These are phyloP conservation scores for Lepus oiostolus DNA, from an alignment of 2,797 vertebrate genomes.

Conservation along the genomic window DNA sequence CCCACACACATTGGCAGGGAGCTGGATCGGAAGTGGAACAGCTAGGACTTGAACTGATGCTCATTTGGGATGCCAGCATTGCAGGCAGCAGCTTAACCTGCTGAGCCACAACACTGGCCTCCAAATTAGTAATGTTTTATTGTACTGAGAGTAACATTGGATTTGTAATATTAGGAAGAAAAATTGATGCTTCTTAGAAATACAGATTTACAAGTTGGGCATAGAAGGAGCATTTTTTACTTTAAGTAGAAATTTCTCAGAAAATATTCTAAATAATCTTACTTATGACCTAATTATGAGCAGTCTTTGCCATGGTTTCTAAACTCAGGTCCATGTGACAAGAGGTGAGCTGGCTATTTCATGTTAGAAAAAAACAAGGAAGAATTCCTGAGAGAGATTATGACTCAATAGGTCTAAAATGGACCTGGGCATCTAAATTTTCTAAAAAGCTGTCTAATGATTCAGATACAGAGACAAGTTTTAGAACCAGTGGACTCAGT, in stretches of 20 bases:
- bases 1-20: too few species aligned
- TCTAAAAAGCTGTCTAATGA: constrained; percentile 9
- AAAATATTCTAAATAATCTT: background rate
- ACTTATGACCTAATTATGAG: background rate
- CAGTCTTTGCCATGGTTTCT: constrained; percentile 21
- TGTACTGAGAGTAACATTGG: constrained; percentile 91
- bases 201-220: constrained; percentile 32
- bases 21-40: too few species aligned
- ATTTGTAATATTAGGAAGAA: constrained; percentile 96
- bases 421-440: background rate
- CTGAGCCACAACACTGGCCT: background rate
- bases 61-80: too few species aligned
- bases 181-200: constrained; percentile 72
- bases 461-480: background rate
- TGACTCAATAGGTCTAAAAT: constrained; percentile 35
- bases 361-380: background rate
- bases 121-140: background rate
- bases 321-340: background rate
- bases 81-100: too few species aligned
- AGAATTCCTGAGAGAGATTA: background rate
- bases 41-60: too few species aligned
- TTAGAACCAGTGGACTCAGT: background rate
- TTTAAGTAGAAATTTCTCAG: background rate
- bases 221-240: background rate
- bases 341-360: constrained; percentile 26